A percentile compares a stretch with the other conserved stretches of the same genome.
These are phyloP conservation scores for Melanostoma scalare DNA, from an alignment of 2,888 invertebrate species.

Conservation along the genomic window DNA sequence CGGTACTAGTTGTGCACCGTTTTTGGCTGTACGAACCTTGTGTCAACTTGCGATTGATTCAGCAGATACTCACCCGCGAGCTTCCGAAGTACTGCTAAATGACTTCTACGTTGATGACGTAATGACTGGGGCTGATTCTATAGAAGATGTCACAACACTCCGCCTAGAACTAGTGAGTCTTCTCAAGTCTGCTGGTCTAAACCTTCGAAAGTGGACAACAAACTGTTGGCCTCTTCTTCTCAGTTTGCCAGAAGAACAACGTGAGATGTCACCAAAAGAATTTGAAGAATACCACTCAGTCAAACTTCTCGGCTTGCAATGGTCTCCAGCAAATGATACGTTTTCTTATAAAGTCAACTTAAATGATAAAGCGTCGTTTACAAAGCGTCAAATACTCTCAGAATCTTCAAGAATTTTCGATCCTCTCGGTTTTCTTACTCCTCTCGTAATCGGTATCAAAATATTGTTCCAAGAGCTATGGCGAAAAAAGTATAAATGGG, in stretches of 20 bases:
- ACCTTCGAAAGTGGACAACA: constrained; percentile 39
- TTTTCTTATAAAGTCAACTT: constrained; percentile 13
- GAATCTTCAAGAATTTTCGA: constrained; percentile 28
- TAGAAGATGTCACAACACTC: constrained; percentile 13
- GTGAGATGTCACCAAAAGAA: constrained; percentile 30
- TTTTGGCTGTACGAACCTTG: constrained; percentile 56
- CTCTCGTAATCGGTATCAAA: constrained; percentile 11
- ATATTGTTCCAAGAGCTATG: constrained; percentile 1
- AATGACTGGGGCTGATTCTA: constrained; percentile 56
- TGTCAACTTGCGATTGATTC: constrained; percentile 67
- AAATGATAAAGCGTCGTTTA: neutral
- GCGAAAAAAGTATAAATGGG: constrained; percentile 9
- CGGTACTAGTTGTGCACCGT: constrained; percentile 62
- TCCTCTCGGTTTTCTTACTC: constrained; percentile 26
- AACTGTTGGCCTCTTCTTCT: constrained; percentile 36
- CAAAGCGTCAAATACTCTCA: constrained; percentile 32
- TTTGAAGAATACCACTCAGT: constrained; percentile 26
- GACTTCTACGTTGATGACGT: constrained; percentile 75
- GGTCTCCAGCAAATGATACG: constrained; percentile 13
- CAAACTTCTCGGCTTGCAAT: constrained; percentile 28
- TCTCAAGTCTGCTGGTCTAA: constrained; percentile 17
- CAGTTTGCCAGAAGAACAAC: constrained; percentile 40
- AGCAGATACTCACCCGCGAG: constrained; percentile 52
- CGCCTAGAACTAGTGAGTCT: constrained; percentile 7
- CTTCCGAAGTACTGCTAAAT: constrained; percentile 45